phyloP scores from a whole-genome alignment of 2,888 invertebrate species.

The Amiota minor region DNA sequence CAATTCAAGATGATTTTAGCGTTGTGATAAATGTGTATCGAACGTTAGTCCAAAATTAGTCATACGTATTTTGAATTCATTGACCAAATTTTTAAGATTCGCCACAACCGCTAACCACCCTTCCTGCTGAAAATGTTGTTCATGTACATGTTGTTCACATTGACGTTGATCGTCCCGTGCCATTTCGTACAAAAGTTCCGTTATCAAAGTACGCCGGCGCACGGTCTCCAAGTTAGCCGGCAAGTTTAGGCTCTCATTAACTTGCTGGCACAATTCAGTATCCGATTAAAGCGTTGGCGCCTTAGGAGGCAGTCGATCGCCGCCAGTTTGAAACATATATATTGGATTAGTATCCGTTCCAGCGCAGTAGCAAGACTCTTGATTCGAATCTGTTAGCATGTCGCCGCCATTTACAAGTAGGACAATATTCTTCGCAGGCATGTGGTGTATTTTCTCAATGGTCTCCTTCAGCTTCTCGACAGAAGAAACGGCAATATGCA shows the following conservation, averaged over 20 bases:
- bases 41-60: constrained; percentile 84
- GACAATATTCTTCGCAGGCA: constrained; percentile 87
- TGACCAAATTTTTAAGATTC: constrained; percentile 91
- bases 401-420: constrained; percentile 95
- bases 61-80: constrained; percentile 83
- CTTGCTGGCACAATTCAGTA: constrained; percentile 78
- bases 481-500: constrained; percentile 91
- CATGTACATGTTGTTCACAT: constrained; percentile 90
- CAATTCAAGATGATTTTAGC: constrained; percentile 81
- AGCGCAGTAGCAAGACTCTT: constrained; percentile 92
- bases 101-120: constrained; percentile 97
- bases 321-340: constrained; percentile 88
- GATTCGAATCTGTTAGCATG: constrained; percentile 83
- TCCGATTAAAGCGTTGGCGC: constrained; percentile 70
- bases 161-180: constrained; percentile 83
- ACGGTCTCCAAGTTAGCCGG: constrained; percentile 86
- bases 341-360: constrained; percentile 97
- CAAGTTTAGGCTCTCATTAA: constrained; percentile 83
- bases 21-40: constrained; percentile 81
- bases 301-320: constrained; percentile 75
- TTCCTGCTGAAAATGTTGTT: constrained; percentile 96
- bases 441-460: constrained; percentile 84
- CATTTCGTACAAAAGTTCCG: constrained; percentile 86
- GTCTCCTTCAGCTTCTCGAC: constrained; percentile 87
- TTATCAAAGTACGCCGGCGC: constrained; percentile 84